Conservation (phyloP, 2,888 invertebrate species). For the Philopedon plagiatum region DNA sequence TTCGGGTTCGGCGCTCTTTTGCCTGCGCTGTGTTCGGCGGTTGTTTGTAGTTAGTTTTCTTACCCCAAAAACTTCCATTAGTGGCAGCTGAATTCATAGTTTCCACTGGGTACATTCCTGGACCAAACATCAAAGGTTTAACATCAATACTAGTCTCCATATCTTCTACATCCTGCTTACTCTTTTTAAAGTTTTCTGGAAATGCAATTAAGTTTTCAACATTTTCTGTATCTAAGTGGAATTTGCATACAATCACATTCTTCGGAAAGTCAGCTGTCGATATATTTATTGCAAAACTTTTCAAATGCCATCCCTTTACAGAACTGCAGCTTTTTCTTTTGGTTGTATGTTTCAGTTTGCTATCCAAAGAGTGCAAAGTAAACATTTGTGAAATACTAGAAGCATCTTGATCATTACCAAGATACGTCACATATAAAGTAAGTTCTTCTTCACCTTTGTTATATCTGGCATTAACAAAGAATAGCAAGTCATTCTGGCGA, state of each 20-base stretch:
- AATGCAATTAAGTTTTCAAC: not conserved
- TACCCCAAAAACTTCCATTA: too few relatives aligned
- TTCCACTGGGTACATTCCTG: too few relatives aligned
- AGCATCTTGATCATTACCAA: not conserved
- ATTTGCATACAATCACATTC: not conserved
- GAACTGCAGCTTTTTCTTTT: not conserved
- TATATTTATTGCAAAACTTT: not conserved
- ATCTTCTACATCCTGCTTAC: not conserved
- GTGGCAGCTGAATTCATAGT: too few relatives aligned
- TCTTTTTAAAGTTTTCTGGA: not conserved
- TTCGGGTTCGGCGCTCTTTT: too few relatives aligned
- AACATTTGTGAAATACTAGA: not conserved
- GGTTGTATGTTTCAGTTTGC: not conserved
- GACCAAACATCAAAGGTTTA: too few relatives aligned
- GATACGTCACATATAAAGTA: not conserved
- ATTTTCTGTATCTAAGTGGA: not conserved
- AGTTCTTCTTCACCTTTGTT: not conserved
- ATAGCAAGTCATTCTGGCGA: not conserved
- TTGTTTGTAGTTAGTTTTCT: too few relatives aligned
- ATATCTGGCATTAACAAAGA: slow-evolving; percentile 7
- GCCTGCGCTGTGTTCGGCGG: too few relatives aligned
- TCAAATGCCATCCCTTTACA: not conserved
- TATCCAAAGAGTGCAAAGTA: not conserved
- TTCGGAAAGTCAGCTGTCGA: not conserved
- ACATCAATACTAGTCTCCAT: too few relatives aligned